These are phyloP conservation scores for Microctonus hyperodae DNA, from an alignment of 2,888 invertebrate species.

Conservation along the genomic window DNA sequence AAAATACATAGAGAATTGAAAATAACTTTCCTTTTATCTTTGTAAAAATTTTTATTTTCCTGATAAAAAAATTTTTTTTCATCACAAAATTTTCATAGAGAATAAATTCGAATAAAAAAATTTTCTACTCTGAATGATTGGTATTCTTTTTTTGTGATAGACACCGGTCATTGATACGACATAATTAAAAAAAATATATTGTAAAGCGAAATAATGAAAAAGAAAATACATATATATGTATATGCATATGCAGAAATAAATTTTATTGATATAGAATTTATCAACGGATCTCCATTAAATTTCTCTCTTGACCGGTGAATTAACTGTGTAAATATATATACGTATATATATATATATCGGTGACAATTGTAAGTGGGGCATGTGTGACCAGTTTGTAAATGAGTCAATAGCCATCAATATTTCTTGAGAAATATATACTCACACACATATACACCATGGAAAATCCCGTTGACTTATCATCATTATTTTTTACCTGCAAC, in stretches of 20 bases:
- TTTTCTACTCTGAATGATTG: no score
- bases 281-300: neutral
- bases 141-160: no score
- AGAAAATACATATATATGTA: no score
- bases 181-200: no score
- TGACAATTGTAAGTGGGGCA: constrained; percentile 19
- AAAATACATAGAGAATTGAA: no score
- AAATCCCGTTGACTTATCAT: neutral
- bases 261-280: neutral
- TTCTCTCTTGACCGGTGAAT: neutral
- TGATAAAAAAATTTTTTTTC: no score
- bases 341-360: neutral
- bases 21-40: no score
- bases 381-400: constrained; percentile 25
- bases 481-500: neutral
- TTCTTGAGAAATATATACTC: neutral
- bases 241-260: neutral
- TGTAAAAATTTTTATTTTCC: no score
- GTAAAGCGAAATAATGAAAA: neutral
- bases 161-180: no score
- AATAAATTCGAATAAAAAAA: no score
- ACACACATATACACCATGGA: constrained; percentile 5
- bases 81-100: no score
- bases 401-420: neutral
- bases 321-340: neutral